Conservation (phyloP, 2,113 vertebrate species). For the Tamias sibiricus region DNA sequence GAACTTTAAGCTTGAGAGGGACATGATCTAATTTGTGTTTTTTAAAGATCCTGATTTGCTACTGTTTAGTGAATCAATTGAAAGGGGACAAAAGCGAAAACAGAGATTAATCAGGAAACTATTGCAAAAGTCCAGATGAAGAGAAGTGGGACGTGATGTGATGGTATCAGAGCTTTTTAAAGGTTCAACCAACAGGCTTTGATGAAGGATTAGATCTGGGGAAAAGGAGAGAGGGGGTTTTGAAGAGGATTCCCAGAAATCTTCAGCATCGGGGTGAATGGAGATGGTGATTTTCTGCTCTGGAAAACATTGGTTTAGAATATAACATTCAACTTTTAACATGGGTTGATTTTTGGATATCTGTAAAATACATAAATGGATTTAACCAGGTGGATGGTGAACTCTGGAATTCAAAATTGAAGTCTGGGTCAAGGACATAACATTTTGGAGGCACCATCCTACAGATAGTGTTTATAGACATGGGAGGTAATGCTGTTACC, state of each 20-base stretch:
- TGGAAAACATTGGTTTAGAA: background rate
- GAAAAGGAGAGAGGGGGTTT: background rate
- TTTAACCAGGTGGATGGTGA: background rate
- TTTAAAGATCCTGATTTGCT: background rate
- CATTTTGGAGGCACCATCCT: background rate
- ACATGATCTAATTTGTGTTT: background rate
- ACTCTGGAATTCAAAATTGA: background rate
- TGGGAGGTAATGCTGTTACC: too few relatives aligned
- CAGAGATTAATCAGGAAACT: background rate
- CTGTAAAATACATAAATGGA: background rate
- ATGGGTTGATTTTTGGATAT: background rate
- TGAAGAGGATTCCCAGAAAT: background rate
- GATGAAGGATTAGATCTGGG: background rate
- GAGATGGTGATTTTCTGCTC: background rate
- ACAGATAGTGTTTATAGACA: background rate
- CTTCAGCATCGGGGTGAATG: background rate
- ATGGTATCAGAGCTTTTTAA: background rate
- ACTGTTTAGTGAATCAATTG: background rate
- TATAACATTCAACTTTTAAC: background rate
- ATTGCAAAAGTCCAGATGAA: background rate
- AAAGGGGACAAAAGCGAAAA: background rate
- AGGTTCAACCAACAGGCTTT: background rate
- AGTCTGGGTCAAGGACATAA: background rate
- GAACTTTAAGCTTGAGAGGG: background rate
- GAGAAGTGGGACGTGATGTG: background rate